Evolutionary conservation across 2,113 vertebrate species (phyloP).

Genomic region (Casuarius casuarius): DNA sequence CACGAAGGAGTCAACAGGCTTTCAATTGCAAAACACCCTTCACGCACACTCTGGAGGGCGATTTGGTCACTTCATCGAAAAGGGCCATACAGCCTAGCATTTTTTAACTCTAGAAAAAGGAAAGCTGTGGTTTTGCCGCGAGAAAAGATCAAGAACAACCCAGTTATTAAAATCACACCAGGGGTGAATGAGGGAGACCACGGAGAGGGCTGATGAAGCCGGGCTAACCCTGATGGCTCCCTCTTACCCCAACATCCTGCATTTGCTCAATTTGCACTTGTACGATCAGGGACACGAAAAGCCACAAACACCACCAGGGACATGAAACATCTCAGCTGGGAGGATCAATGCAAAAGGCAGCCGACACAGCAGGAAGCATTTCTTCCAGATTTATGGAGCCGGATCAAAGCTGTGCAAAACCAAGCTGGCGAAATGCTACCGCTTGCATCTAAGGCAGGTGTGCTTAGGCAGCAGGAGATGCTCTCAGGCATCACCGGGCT

Average conservation of each 20-base stretch:
- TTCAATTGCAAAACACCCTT: neutral
- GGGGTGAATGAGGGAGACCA: neutral
- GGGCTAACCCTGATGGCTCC: neutral
- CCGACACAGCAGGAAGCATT: neutral
- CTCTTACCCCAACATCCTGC: neutral
- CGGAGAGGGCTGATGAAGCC: accelerated
- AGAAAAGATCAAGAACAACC: neutral
- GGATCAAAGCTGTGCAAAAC: neutral
- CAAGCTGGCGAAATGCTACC: accelerated
- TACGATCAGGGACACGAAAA: conserved; percentile 41
- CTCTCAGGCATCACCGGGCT: neutral
- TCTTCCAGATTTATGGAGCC: neutral
- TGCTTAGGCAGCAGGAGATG: neutral
- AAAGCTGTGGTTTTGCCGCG: neutral
- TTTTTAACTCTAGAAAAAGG: neutral
- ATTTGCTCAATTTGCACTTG: neutral
- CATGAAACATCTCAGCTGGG: neutral
- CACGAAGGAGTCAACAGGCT: neutral
- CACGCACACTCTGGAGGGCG: accelerated
- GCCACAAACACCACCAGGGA: neutral
- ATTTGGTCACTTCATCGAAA: neutral
- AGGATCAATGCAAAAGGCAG: conserved; percentile 8
- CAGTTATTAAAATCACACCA: neutral
- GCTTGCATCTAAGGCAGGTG: accelerated
- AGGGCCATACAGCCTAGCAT: neutral